Evolutionary conservation across 2,797 vertebrate genomes (phyloP).

Genomic region (Cephalopachus bancanus): DNA sequence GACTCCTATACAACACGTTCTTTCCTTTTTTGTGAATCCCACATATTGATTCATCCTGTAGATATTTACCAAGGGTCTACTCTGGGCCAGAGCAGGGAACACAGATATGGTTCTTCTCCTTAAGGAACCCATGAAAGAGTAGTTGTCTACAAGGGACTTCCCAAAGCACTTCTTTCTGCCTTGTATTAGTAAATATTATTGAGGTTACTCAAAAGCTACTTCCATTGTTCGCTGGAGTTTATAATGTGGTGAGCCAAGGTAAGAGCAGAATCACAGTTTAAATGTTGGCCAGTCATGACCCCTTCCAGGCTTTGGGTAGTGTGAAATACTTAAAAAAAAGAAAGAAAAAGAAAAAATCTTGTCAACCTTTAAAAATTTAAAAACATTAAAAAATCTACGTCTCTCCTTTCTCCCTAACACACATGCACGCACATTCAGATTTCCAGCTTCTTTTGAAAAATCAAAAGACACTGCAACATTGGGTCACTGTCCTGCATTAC

Average conservation of each 20-base stretch:
- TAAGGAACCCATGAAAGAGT: neutral
- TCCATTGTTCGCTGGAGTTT: neutral
- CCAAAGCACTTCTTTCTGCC: neutral
- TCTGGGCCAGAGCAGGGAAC: neutral
- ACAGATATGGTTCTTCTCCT: neutral
- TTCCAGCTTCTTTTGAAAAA: constrained; percentile 39
- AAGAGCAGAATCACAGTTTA: neutral
- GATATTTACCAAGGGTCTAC: neutral
- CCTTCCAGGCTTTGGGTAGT: neutral
- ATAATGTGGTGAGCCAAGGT: neutral
- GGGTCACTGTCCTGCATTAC: neutral
- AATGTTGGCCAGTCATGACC: neutral
- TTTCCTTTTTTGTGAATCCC: neutral
- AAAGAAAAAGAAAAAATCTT: too few species aligned
- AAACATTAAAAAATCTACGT: constrained; percentile 40
- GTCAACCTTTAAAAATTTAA: neutral
- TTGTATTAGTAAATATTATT: neutral
- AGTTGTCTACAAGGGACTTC: neutral
- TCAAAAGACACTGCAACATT: neutral
- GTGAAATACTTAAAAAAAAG: neutral
- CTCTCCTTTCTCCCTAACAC: neutral
- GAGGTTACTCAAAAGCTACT: neutral
- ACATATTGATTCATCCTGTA: neutral
- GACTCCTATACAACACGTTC: neutral
- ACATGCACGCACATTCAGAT: neutral